Evolutionary conservation across 2,797 vertebrate genomes (phyloP).

Genomic region (Myotis myotis): DNA sequence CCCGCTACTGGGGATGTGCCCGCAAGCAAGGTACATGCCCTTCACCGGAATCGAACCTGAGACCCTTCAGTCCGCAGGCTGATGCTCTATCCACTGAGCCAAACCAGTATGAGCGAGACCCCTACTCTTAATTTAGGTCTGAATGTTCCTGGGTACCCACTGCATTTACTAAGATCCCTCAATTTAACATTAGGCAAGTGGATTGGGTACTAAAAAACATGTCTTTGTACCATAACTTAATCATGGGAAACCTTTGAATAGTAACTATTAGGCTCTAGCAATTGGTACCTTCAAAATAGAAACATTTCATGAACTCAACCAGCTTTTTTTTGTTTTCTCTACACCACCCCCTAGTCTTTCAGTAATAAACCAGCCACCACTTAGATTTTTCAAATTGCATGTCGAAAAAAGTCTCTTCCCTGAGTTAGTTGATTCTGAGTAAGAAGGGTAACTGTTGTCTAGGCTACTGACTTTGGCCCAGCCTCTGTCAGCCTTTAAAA

Average conservation of each 20-base stretch:
- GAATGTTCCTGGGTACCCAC: background rate
- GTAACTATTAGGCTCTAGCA: background rate
- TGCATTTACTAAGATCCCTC: background rate
- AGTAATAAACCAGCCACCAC: background rate
- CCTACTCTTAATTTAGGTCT: background rate
- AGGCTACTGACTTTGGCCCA: background rate
- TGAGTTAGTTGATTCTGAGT: background rate
- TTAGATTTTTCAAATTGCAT: background rate
- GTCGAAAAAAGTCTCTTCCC: background rate
- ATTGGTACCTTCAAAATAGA: background rate
- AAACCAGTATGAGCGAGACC: background rate
- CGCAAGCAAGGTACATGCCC: too few relatives aligned
- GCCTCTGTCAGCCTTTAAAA: background rate
- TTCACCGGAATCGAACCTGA: too few relatives aligned
- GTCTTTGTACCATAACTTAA: background rate
- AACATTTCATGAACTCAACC: background rate
- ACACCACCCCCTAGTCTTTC: background rate
- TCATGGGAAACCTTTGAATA: background rate
- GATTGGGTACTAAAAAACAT: background rate
- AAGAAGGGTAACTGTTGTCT: background rate
- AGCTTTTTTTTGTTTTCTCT: background rate
- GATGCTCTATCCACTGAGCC: too few relatives aligned
- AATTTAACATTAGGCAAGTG: background rate
- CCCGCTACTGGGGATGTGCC: too few relatives aligned
- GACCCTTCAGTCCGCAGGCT: too few relatives aligned